Percentiles rank a stretch among this genome's conserved stretches.
phyloP scores from a whole-genome alignment of 2,888 invertebrate species.

The Chromoteleia sp. region DNA sequence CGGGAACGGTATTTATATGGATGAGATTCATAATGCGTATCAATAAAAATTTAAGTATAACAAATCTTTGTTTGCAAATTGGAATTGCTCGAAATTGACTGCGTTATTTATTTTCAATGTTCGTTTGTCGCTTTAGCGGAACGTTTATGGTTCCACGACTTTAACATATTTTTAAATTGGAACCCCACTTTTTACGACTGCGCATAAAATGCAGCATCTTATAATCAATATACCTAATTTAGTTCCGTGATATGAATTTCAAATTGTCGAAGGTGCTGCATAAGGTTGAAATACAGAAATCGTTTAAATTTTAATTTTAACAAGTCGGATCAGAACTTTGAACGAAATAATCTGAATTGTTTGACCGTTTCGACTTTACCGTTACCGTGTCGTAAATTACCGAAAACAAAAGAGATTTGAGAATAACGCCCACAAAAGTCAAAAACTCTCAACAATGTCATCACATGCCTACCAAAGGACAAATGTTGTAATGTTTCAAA shows the following conservation, averaged over 20 bases:
- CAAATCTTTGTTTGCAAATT: constrained; percentile 67
- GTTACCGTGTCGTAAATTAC: constrained; percentile 22
- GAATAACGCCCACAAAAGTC: constrained; percentile 46
- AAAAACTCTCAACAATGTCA: constrained; percentile 34
- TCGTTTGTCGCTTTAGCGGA: constrained; percentile 25
- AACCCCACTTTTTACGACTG: constrained; percentile 22
- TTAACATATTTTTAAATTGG: constrained; percentile 43
- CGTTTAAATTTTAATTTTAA: too few species aligned
- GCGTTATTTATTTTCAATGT: constrained; percentile 32
- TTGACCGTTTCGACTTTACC: not conserved
- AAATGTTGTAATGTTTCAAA: constrained; percentile 26
- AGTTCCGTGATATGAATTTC: too few species aligned
- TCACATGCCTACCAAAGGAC: constrained; percentile 8
- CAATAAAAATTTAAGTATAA: constrained; percentile 63
- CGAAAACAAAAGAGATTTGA: constrained; percentile 1
- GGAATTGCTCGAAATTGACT: constrained; percentile 29
- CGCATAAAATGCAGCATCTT: constrained; percentile 8
- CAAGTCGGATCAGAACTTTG: not conserved
- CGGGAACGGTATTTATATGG: constrained; percentile 54
- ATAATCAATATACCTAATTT: constrained; percentile 24
- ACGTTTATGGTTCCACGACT: constrained; percentile 37
- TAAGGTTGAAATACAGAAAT: too few species aligned
- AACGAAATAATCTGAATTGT: not conserved
- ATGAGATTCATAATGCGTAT: constrained; percentile 60
- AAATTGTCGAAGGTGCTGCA: too few species aligned